These are phyloP conservation scores for Drosophila navojoa DNA, from an alignment of 1,140 invertebrate genomes.

Conservation along the genomic window DNA sequence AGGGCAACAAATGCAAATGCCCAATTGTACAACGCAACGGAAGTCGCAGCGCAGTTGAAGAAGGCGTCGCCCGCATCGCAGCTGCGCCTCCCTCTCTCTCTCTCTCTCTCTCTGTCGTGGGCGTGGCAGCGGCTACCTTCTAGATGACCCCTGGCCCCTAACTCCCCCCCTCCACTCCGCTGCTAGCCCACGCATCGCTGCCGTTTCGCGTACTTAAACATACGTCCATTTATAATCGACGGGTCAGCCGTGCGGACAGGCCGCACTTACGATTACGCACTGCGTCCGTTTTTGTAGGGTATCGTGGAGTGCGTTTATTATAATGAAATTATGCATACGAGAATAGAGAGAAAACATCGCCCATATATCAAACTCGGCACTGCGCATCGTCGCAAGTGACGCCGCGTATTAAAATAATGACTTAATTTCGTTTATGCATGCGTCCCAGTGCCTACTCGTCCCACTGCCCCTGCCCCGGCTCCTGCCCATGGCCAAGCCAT, in stretches of 20 bases:
- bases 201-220: conserved; percentile 75
- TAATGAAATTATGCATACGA: conserved; percentile 82
- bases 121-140: conserved; percentile 53
- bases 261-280: conserved; percentile 49
- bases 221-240: conserved; percentile 76
- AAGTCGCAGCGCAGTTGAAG: conserved; percentile 37
- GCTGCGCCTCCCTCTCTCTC: conserved; percentile 28
- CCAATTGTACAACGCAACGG: conserved; percentile 50
- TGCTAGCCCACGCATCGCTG: conserved; percentile 61
- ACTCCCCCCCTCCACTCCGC: conserved; percentile 2
- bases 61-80: conserved; percentile 63
- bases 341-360: conserved; percentile 52
- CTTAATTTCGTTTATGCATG: conserved; percentile 76
- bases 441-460: conserved; percentile 35
- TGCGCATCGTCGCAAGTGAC: conserved; percentile 69
- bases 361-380: conserved; percentile 73
- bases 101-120: conserved; percentile 16
- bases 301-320: conserved; percentile 54
- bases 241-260: conserved; percentile 72
- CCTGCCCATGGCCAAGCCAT: conserved; percentile 3
- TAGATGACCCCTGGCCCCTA: neutral
- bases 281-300: conserved; percentile 1
- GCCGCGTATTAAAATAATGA: conserved; percentile 81
- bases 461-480: conserved; percentile 11
- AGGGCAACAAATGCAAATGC: conserved; percentile 67